Base-by-base conservation (phyloP, 2,888 invertebrate genomes). In the Calliopum simillimum region DNA sequence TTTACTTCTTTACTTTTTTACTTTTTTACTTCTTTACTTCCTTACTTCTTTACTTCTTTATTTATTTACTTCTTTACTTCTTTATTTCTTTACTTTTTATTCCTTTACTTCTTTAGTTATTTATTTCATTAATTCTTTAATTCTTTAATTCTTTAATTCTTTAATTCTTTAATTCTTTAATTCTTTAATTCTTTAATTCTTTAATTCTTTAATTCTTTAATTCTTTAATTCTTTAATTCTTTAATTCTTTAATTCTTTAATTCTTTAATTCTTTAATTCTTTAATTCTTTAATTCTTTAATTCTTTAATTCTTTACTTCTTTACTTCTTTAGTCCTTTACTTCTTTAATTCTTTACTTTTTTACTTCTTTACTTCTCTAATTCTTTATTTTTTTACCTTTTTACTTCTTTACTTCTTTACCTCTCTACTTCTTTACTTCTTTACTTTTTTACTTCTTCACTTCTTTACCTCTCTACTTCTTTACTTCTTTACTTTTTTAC, bases 221-320 rank as follows among this genome's bases (percentile, higher is more conserved):
- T n/a, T n/a, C n/a, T n/a, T n/a, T n/a, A n/a, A n/a, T n/a, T n/a
- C n/a, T n/a, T n/a, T n/a, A n/a, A n/a, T n/a, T n/a, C n/a, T n/a
- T n/a, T n/a, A n/a, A n/a, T n/a, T n/a, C n/a, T n/a, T n/a, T n/a
- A n/a, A n/a, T n/a, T n/a, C n/a, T n/a, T n/a, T n/a, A n/a, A n/a
- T n/a, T n/a, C n/a, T n/a, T n/a, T n/a, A n/a, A n/a, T n/a, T n/a
- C n/a, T n/a, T n/a, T n/a, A n/a, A n/a, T n/a, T n/a, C n/a, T n/a
- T n/a, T n/a, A n/a, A n/a, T n/a, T n/a, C n/a, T 74, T 74, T 76
- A 73, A 53, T 62, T 61, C 14, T 11, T 62, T 49, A 59, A 14
- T 21, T 59, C 49, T 41, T 46, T 14, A 53, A 33, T 41, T 53
- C 11, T 68, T 47, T 63, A 33, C n/a, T 62, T 53, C 3, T 58